Evolutionary conservation across 1,140 invertebrate species (phyloP), one percentile per base, ranked within the genome.

Genomic region (Brachionus plicatilis): DNA sequence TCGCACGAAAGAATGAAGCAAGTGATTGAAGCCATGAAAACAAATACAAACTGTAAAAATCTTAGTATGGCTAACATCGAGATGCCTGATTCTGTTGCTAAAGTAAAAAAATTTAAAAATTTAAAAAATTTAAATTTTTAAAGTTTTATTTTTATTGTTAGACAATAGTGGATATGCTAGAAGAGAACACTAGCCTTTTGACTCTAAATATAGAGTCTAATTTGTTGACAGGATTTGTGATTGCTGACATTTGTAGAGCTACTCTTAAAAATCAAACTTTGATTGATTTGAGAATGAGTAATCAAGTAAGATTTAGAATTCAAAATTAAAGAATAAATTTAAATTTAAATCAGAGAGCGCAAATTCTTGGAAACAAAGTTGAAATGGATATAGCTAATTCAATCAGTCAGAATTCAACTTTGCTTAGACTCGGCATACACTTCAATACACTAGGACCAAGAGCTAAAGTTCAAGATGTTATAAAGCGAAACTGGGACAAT

Each of bases 361-460:
- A 94, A 91, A 93, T 97, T 84, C 92, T 99, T 86, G 96, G 96
- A 86, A 97, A 97, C 90, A 97, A 97, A 92, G 95, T 95, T 86
- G 96, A 99, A 92, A 98, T 97, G 95, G 95, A 96, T 92, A 95
- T 99, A 86, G 96, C 95, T 65, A 93, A 94, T 87, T 90, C 97
- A 86, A 93, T 99, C 84, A 95, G 96, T 90, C 93, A 96, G 88
- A 99, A 98, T 91, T 92, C 94, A 20, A 95, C 94, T 41, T 90
- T 99, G 85, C 91, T 98, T 86, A 92, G 95, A 90, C 92, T 98
- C 85, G 96, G 96, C 80, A 92, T 99, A 86, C 94, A 95, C 91
- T 94, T 98, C 87, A 96, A 98, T 91, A 96, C 95, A 90, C 95
- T 96, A 87, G 95, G 97, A 91, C 95, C 96, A 70, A 93, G 96